Evolutionary conservation across 2,113 vertebrate species (phyloP).

Genomic region (Prolemur simus): DNA sequence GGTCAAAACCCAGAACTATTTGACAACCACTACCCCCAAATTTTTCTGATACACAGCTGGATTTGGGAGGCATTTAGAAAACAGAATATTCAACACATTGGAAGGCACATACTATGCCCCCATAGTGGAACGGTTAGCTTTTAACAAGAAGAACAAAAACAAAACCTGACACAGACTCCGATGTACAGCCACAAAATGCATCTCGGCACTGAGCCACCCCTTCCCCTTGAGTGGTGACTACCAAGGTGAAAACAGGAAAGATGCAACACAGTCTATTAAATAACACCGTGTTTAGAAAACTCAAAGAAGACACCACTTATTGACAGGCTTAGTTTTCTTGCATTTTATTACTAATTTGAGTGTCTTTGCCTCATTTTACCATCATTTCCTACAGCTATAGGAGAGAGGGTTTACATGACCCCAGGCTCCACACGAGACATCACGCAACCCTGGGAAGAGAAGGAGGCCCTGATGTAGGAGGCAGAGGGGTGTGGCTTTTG

Average conservation of each 20-base stretch:
- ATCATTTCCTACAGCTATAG: neutral
- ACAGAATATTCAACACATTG: neutral
- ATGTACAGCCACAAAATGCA: neutral
- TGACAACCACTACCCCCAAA: neutral
- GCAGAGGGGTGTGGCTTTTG: neutral
- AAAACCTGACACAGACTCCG: neutral
- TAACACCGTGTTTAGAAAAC: neutral
- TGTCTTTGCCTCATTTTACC: neutral
- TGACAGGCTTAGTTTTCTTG: neutral
- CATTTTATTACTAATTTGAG: neutral
- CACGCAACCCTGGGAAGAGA: neutral
- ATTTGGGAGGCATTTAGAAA: neutral
- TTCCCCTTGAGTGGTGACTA: neutral
- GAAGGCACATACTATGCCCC: neutral
- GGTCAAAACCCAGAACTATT: neutral
- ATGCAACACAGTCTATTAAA: neutral
- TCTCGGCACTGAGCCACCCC: neutral
- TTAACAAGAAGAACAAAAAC: neutral
- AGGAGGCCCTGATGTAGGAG: neutral
- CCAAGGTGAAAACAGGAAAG: neutral
- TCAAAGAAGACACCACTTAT: neutral
- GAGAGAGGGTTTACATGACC: neutral
- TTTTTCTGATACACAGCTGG: neutral
- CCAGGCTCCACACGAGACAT: neutral
- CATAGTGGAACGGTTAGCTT: neutral